Evolutionary conservation across 2,797 vertebrate species (phyloP).

Genomic region (Meda fulgida): DNA sequence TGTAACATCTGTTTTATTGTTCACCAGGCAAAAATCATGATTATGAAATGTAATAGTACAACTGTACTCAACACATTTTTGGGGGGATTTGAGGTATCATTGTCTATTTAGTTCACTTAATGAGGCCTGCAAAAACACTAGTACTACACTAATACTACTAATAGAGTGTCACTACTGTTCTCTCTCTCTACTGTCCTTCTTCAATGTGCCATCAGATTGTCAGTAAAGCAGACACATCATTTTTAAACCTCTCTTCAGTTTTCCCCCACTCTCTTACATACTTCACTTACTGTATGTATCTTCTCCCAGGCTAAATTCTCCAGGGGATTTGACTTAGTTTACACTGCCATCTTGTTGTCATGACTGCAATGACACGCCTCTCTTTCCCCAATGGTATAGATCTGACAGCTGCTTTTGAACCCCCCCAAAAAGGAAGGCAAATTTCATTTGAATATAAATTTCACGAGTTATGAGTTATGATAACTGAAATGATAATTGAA

Average conservation of each 20-base stretch:
- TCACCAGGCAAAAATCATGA: neutral
- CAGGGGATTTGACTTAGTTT: conserved; percentile 82
- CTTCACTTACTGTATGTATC: conserved; percentile 44
- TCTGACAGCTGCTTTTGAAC: conserved; percentile 46
- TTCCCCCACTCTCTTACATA: conserved; percentile 68
- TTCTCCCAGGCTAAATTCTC: conserved; percentile 56
- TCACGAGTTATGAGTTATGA: conserved; percentile 44
- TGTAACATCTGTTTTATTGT: neutral
- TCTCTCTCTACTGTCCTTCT: conserved; percentile 48
- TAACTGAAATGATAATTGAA: conserved; percentile 48
- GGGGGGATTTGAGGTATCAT: neutral
- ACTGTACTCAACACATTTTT: neutral
- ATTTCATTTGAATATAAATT: conserved; percentile 61
- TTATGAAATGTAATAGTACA: neutral
- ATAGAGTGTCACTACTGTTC: conserved; percentile 9
- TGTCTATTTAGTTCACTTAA: neutral
- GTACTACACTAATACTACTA: neutral
- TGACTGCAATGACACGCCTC: conserved; percentile 79
- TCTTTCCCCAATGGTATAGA: conserved; percentile 58
- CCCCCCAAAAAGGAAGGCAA: conserved; percentile 45
- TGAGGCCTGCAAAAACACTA: neutral
- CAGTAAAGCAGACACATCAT: conserved; percentile 58
- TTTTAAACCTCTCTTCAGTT: conserved; percentile 45
- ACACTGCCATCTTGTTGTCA: conserved; percentile 88
- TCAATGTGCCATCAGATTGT: conserved; percentile 26